A percentile compares a stretch with the other conserved stretches of the same genome.
These are phyloP conservation scores for Heptranchias perlo DNA, from an alignment of 2,113 vertebrate genomes.

Conservation along the genomic window DNA sequence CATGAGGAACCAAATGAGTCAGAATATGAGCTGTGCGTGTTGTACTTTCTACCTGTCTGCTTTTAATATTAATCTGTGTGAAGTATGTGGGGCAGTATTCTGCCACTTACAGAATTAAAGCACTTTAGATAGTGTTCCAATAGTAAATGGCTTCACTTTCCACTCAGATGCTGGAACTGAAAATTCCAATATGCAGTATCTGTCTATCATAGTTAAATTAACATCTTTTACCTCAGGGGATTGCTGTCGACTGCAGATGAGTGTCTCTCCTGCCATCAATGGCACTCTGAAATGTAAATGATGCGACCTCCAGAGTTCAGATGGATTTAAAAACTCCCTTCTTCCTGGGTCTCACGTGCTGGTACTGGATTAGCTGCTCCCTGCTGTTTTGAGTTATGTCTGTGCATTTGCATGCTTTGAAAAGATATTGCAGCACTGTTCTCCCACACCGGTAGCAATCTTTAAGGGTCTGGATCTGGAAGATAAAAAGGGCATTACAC, in stretches of 20 bases:
- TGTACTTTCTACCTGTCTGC: background rate
- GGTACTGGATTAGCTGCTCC: background rate
- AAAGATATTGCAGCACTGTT: background rate
- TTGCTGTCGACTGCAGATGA: background rate
- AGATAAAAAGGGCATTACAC: background rate
- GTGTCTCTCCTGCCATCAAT: background rate
- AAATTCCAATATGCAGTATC: background rate
- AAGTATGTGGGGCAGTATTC: background rate
- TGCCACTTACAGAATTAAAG: background rate
- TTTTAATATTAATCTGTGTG: constrained; percentile 4
- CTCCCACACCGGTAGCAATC: background rate
- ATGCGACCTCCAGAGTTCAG: background rate
- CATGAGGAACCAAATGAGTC: background rate
- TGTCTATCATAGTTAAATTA: background rate
- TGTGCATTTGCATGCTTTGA: background rate
- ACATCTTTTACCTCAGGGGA: background rate
- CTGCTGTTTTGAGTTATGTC: background rate
- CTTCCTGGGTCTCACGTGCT: background rate
- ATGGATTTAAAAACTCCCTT: background rate
- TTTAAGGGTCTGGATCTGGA: background rate
- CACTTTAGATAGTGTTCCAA: background rate
- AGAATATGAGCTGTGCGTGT: background rate
- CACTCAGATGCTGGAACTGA: background rate
- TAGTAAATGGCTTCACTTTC: background rate
- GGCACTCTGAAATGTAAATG: background rate